Percentiles rank a stretch among this genome's conserved stretches.
These are phyloP conservation scores for Acipenser ruthenus DNA, from an alignment of 2,797 vertebrate genomes.

Conservation along the genomic window DNA sequence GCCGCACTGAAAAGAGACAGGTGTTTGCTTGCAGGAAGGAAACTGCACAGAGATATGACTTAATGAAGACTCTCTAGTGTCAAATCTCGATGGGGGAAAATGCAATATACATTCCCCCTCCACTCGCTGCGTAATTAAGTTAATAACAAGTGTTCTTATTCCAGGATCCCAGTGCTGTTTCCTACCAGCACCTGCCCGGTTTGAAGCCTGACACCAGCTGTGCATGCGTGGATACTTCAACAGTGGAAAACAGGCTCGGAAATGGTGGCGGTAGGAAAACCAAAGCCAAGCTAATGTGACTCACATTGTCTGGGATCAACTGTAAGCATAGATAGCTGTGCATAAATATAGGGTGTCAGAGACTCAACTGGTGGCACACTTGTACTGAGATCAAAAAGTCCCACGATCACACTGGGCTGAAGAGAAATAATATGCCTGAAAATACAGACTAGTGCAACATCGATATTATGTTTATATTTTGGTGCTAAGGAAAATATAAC, in stretches of 20 bases:
- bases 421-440: no score
- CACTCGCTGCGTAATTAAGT: conserved; percentile 11
- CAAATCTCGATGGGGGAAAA: conserved; percentile 4
- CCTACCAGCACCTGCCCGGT: conserved; percentile 11
- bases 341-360: background rate
- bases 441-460: no score
- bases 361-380: background rate
- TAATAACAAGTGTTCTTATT: conserved; percentile 14
- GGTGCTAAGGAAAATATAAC: no score
- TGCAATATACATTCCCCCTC: conserved; percentile 16
- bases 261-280: background rate
- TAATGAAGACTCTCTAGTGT: conserved; percentile 1
- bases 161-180: conserved; percentile 1
- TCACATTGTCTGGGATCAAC: background rate
- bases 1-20: conserved; percentile 8
- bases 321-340: background rate
- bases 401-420: background rate
- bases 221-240: background rate
- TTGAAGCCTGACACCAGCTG: conserved; percentile 6
- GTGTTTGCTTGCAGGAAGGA: conserved; percentile 7
- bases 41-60: conserved; percentile 1
- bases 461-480: no score
- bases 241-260: background rate
- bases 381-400: background rate
- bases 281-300: conserved; percentile 5